These are phyloP conservation scores for Corythornis leucogaster DNA, from an alignment of 2,797 vertebrate genomes.

Conservation along the genomic window DNA sequence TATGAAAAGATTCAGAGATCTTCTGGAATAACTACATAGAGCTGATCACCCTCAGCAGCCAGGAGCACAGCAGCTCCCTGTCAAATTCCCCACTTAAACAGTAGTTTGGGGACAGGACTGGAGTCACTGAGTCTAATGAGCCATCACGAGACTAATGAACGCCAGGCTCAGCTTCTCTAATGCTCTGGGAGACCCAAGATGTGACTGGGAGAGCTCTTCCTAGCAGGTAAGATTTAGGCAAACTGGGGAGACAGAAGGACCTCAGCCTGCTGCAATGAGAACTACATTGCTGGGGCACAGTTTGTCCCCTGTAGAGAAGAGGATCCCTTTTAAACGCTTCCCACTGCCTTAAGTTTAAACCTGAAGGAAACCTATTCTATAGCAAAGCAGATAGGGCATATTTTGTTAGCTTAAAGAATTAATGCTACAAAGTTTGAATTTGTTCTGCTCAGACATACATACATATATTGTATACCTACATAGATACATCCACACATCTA, in stretches of 20 bases:
- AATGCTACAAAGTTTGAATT: background rate
- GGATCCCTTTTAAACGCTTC: background rate
- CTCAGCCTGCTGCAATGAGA: background rate
- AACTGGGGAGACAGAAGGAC: background rate
- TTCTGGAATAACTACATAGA: background rate
- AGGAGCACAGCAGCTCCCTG: background rate
- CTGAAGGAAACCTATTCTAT: background rate
- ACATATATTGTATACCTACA: accelerated
- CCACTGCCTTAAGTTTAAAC: background rate
- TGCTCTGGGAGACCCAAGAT: background rate
- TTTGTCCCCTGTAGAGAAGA: background rate
- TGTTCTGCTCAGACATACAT: background rate
- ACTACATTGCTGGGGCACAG: background rate
- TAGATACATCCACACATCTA: accelerated
- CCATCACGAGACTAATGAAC: accelerated
- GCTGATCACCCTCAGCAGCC: background rate
- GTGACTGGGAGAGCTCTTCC: background rate
- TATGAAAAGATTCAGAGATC: background rate
- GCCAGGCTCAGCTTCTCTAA: background rate
- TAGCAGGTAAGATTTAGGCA: background rate
- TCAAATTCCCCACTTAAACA: background rate
- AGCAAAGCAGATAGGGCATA: background rate
- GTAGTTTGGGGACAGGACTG: background rate
- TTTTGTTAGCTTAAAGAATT: background rate
- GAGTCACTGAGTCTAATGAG: background rate